Evolutionary conservation across 1,140 invertebrate genomes (phyloP).

Genomic region (Drosophila lini): DNA sequence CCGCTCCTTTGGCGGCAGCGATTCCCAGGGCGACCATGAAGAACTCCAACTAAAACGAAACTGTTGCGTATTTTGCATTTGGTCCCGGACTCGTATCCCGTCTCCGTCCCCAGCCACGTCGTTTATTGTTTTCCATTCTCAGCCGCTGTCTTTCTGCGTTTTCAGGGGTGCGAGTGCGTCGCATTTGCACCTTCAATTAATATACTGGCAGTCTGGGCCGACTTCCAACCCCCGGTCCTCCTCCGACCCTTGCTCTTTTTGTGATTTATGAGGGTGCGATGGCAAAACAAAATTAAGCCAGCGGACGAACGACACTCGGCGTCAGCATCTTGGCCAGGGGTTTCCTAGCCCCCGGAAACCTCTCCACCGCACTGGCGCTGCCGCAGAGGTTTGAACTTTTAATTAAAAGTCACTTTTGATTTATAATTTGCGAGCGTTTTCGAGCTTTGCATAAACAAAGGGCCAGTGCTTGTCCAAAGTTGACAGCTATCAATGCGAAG

Average conservation of each 20-base stretch:
- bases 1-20: constrained; percentile 26
- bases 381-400: constrained; percentile 67
- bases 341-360: not conserved
- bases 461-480: constrained; percentile 32
- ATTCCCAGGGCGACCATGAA: constrained; percentile 72
- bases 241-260: constrained; percentile 49
- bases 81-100: constrained; percentile 30
- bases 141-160: constrained; percentile 57
- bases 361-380: not conserved
- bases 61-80: constrained; percentile 81
- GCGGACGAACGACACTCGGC: constrained; percentile 70
- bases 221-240: constrained; percentile 57
- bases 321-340: constrained; percentile 69
- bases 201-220: constrained; percentile 44
- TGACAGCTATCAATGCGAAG: constrained; percentile 38
- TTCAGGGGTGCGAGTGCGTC: constrained; percentile 72
- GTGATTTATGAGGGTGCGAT: constrained; percentile 79
- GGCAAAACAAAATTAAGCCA: constrained; percentile 81
- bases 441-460: constrained; percentile 63
- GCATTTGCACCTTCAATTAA: constrained; percentile 82
- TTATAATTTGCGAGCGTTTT: constrained; percentile 73
- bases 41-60: constrained; percentile 57
- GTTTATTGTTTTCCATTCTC: constrained; percentile 51
- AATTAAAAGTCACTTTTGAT: constrained; percentile 83
- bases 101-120: constrained; percentile 16